Conservation (phyloP, 2,888 invertebrate species). For the Agriotes lineatus region DNA sequence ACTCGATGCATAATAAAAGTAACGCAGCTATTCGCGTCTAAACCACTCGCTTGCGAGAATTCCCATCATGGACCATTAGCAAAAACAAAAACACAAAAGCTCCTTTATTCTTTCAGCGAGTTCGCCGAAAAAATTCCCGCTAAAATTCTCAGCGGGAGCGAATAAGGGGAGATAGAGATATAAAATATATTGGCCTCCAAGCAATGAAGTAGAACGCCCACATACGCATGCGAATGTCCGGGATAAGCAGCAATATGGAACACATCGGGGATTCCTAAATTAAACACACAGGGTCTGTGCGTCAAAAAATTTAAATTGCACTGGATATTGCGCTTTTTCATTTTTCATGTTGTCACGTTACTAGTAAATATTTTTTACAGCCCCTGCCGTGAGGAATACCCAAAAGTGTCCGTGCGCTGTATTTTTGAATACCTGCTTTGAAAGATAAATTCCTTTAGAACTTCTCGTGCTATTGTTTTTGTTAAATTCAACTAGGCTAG, state of each 20-base stretch:
- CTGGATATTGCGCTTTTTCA: constrained; percentile 1
- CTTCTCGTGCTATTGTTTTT: no score
- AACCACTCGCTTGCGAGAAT: constrained; percentile 1
- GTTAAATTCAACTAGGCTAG: no score
- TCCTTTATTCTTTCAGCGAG: constrained; percentile 15
- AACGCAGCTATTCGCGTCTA: background rate
- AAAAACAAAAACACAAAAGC: constrained; percentile 25
- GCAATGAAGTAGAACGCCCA: constrained; percentile 32
- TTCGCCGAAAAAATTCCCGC: constrained; percentile 23
- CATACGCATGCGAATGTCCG: constrained; percentile 38
- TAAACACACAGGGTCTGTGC: constrained; percentile 24
- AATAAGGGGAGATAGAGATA: constrained; percentile 31
- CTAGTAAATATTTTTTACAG: no score
- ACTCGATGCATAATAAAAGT: background rate
- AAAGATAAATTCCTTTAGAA: no score
- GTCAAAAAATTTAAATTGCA: constrained; percentile 7
- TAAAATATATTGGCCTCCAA: constrained; percentile 33
- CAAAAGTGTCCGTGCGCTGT: no score
- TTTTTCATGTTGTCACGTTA: background rate
- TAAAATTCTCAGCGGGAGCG: constrained; percentile 25
- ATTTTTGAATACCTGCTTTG: no score
- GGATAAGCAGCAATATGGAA: constrained; percentile 33
- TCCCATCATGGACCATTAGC: constrained; percentile 13
- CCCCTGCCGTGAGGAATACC: no score
- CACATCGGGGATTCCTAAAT: constrained; percentile 34